Evolutionary conservation across 2,888 invertebrate genomes (phyloP), one percentile per base, ranked within the genome.

Genomic region (Drosophila phalerata): DNA sequence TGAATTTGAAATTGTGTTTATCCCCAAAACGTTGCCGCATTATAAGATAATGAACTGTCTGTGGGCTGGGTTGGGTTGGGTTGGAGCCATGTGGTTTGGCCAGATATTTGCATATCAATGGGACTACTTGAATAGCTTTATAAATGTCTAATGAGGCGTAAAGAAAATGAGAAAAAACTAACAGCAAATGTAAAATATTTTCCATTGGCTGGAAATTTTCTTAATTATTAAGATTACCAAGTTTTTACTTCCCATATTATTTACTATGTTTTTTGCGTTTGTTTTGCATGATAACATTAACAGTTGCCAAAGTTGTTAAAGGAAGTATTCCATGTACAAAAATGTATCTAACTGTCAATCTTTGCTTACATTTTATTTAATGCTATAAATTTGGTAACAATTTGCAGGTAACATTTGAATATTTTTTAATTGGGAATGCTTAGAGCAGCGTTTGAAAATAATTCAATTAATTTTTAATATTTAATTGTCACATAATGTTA

Each of bases 1-100:
- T 87, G 85, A 87, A 88, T 88, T 87, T 76, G 49, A 51, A 81
- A 84, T 84, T 81, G 75, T 78, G 70, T 81, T 84, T 84, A 80
- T 83, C 71, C 48, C 58, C 43, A 37, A 74, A 70, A 63, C 75
- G 66, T 55, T 77, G 67, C 37, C 58, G 67, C 79, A 87, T 87
- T 87, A 87, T 76, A 79, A 70, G 89, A 89, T 85, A 85, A 85
- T 87, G 82, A 79, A 82, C 65, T 67, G 19, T 43, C 22, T 15
- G 22, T 56, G 55, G 55, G 32, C n/a, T 40, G 42, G 25, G 32
- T 15, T 40, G 42, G 15, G 53, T 30, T 28, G 40, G 28, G 55
- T 49, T 51, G 8, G 19, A 37, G 25, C 34, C 34, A 30, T 37
- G 47, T 47, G 28, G 30, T 32, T 60, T 17, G 22, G 22, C 32